These are phyloP conservation scores for Athene cunicularia DNA, from an alignment of 2,113 vertebrate species.

Conservation along the genomic window DNA sequence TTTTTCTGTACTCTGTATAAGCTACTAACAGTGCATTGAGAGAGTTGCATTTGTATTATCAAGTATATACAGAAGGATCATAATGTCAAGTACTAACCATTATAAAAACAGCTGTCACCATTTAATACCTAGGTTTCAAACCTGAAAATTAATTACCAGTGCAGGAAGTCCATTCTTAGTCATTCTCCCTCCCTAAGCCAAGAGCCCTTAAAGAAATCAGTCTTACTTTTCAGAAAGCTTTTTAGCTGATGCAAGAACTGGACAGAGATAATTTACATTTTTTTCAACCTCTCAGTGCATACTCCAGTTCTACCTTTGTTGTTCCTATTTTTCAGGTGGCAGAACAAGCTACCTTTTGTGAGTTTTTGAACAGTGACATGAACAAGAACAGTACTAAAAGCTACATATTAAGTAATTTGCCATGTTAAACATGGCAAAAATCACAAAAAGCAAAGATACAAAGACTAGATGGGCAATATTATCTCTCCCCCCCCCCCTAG, in stretches of 20 bases:
- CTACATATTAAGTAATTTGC: neutral
- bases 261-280: neutral
- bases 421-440: neutral
- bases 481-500: fast-evolving
- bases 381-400: neutral
- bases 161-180: neutral
- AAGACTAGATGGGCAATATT: neutral
- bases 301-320: neutral
- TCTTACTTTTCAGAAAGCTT: neutral
- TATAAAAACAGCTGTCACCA: neutral
- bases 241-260: neutral
- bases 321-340: neutral
- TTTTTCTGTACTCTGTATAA: neutral
- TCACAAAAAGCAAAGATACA: neutral
- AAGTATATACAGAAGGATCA: neutral
- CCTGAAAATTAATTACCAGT: neutral
- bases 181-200: neutral
- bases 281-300: neutral
- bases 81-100: neutral
- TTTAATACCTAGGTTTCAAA: neutral
- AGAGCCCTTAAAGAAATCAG: neutral
- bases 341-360: neutral
- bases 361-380: neutral
- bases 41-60: neutral
- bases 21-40: neutral